phyloP scores from a whole-genome alignment of 2,888 invertebrate species.

The Petrophora chlorosata region DNA sequence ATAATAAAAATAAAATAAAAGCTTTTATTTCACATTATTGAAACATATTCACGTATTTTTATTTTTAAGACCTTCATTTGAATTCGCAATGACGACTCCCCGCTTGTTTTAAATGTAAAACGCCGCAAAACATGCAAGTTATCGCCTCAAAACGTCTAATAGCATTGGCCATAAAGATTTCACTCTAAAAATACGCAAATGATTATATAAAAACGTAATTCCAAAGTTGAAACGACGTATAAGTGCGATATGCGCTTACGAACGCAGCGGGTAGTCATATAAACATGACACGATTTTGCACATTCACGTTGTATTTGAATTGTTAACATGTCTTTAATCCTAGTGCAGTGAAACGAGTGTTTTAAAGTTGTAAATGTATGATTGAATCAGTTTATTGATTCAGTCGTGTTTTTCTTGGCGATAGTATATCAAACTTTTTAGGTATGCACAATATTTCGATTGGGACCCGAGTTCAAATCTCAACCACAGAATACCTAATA shows the following conservation, averaged over 20 bases:
- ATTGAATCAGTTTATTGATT: neutral
- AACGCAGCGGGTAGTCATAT: conserved; percentile 50
- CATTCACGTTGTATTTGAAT: conserved; percentile 55
- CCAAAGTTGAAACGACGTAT: conserved; percentile 30
- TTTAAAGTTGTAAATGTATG: conserved; percentile 11
- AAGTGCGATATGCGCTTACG: conserved; percentile 36
- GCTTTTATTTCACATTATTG: too few relatives aligned
- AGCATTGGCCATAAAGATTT: conserved; percentile 9
- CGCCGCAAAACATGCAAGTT: conserved; percentile 23
- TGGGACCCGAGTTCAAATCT: too few relatives aligned
- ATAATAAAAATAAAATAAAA: too few relatives aligned
- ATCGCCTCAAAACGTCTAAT: conserved; percentile 13
- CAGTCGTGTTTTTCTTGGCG: too few relatives aligned
- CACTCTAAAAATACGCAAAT: conserved; percentile 12
- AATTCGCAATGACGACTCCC: conserved; percentile 12
- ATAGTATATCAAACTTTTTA: too few relatives aligned
- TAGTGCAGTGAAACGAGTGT: conserved; percentile 2
- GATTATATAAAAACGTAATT: conserved; percentile 24
- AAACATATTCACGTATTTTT: too few relatives aligned
- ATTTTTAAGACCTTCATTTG: conserved; percentile 10
- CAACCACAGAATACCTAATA: too few relatives aligned
- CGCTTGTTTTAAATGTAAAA: conserved; percentile 22
- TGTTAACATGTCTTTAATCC: conserved; percentile 53
- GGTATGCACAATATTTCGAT: too few relatives aligned
- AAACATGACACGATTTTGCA: conserved; percentile 58